Percentiles rank a stretch among this genome's conserved stretches.
Conservation (phyloP, 2,888 invertebrate genomes). For the Slavum lentiscoides region DNA sequence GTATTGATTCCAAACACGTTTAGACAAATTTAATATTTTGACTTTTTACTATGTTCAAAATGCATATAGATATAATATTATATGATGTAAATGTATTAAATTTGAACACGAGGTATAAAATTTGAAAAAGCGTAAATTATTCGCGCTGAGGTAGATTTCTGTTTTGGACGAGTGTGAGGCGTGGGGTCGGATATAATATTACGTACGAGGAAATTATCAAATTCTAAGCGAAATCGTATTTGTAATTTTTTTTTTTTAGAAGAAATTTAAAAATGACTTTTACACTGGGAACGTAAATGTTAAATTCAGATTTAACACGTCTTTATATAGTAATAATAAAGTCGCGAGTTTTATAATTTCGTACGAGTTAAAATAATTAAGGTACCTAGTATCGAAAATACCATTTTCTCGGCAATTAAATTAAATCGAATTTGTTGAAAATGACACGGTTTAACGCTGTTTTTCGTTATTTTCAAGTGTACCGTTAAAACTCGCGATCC, state of each 20-base stretch:
- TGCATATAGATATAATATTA: too few relatives aligned
- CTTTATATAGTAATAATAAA: too few relatives aligned
- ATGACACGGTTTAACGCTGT: too few relatives aligned
- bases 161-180: not conserved
- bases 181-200: not conserved
- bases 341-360: too few relatives aligned
- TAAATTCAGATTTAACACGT: not conserved
- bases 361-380: too few relatives aligned
- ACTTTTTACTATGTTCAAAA: not conserved
- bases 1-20: not conserved
- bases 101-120: not conserved
- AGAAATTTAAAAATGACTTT: not conserved
- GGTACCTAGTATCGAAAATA: too few relatives aligned
- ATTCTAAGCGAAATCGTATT: not conserved
- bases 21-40: not conserved
- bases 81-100: not conserved
- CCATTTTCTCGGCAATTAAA: not conserved
- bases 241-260: not conserved
- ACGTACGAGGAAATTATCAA: not conserved
- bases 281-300: not conserved
- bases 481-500: not conserved
- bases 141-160: not conserved
- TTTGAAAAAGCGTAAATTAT: not conserved
- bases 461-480: too few relatives aligned
- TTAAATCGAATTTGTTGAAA: not conserved